phyloP scores from a whole-genome alignment of 92 coral and sea anemone species.

The Hydrozoanthus gracilis region DNA sequence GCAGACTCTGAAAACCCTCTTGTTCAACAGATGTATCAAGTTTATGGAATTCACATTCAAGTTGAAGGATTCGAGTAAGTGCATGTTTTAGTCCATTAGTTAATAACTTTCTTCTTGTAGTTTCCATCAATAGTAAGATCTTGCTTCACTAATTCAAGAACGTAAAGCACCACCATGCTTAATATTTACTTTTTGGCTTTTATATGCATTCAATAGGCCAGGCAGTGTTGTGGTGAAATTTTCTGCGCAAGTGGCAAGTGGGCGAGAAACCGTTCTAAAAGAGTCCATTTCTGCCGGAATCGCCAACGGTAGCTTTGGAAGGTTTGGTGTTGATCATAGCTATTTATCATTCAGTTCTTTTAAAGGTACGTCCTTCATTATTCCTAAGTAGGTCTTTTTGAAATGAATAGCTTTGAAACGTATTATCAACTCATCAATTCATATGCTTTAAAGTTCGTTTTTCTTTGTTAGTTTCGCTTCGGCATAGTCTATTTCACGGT shows the following conservation, averaged over 20 bases:
- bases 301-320: constrained; percentile 13
- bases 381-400: too few species aligned
- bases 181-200: neutral
- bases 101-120: too few species aligned
- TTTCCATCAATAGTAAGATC: too few species aligned
- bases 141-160: too few species aligned
- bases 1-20: neutral
- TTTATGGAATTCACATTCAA: neutral
- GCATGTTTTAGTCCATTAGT: neutral
- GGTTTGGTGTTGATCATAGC: constrained; percentile 18
- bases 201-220: constrained; percentile 7
- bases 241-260: neutral
- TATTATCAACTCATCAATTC: too few species aligned
- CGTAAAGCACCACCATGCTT: neutral
- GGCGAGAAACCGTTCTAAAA: neutral
- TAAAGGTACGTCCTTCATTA: neutral
- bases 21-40: constrained; percentile 4
- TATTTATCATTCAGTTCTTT: constrained; percentile 11
- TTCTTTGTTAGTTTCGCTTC: too few species aligned
- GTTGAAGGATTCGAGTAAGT: constrained; percentile 37
- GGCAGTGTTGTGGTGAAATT: constrained; percentile 38
- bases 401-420: too few species aligned
- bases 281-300: constrained; percentile 4
- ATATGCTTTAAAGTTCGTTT: too few species aligned
- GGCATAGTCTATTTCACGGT: too few species aligned